These are phyloP conservation scores for Hemiscyllium ocellatum DNA, from an alignment of 2,113 vertebrate species.

Conservation along the genomic window DNA sequence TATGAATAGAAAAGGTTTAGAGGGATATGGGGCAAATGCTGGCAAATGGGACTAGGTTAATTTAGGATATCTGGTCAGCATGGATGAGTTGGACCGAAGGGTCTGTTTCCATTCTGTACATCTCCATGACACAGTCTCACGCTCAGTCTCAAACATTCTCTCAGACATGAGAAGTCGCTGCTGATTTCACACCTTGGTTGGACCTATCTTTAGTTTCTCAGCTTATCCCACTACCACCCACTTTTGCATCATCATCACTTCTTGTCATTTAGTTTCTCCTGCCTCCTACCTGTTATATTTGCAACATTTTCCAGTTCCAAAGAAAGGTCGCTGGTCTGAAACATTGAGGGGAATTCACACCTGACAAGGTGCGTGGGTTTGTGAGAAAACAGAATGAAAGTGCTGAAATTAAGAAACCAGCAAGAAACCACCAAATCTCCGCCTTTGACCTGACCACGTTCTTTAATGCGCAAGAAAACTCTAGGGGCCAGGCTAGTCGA, in stretches of 20 bases:
- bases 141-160: neutral
- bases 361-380: neutral
- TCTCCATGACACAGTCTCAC: too few relatives aligned
- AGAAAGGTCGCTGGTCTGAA: neutral
- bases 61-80: too few relatives aligned
- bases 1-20: too few relatives aligned
- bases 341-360: neutral
- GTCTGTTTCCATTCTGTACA: too few relatives aligned
- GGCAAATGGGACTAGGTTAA: too few relatives aligned
- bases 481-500: too few relatives aligned
- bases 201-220: neutral
- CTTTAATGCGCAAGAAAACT: neutral
- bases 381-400: neutral
- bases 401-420: neutral
- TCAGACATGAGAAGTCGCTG: neutral
- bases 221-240: neutral
- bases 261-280: neutral
- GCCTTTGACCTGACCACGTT: neutral
- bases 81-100: too few relatives aligned
- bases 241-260: neutral
- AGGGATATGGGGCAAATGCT: too few relatives aligned
- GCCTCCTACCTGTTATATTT: neutral
- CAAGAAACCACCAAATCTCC: neutral
- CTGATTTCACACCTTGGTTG: neutral
- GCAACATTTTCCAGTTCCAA: neutral